phyloP scores from a whole-genome alignment of 2,113 vertebrate genomes.

The Eurypyga helias region DNA sequence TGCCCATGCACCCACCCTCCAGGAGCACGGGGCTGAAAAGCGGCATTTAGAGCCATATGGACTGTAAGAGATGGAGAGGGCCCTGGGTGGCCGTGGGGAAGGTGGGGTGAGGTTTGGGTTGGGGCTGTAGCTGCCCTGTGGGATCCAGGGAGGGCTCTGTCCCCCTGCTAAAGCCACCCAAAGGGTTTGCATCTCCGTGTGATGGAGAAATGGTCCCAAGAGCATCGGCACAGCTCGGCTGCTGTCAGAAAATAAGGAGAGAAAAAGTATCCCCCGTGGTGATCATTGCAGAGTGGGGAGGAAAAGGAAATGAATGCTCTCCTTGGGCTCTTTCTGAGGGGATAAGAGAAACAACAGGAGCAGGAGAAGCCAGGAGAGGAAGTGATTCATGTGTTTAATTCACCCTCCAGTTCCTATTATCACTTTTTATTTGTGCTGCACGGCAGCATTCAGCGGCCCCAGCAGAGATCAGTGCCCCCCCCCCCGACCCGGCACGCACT shows the following conservation, averaged over 20 bases:
- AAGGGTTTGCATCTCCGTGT: not conserved
- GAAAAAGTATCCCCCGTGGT: not conserved
- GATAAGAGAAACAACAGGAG: conserved; percentile 1
- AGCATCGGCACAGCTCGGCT: not conserved
- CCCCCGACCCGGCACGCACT: not conserved
- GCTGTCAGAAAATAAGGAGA: not conserved
- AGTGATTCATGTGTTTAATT: conserved; percentile 61
- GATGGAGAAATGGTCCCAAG: not conserved
- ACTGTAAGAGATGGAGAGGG: too few relatives aligned
- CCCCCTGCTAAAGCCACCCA: not conserved
- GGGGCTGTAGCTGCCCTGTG: not conserved
- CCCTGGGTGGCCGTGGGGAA: not conserved
- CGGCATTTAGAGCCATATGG: not conserved
- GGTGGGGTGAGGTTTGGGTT: not conserved
- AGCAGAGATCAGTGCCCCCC: not conserved
- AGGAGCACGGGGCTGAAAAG: not conserved
- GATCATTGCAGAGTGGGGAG: not conserved
- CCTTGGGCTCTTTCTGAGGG: not conserved
- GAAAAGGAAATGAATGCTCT: not conserved
- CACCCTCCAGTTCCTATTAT: not conserved
- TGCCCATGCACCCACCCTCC: rapidly evolving
- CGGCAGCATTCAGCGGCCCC: rapidly evolving
- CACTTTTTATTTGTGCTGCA: not conserved
- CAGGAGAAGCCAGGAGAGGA: not conserved
- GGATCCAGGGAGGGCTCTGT: not conserved